Evolutionary conservation across 1,140 invertebrate species (phyloP).

Genomic region (Drosophila punjabiensis): DNA sequence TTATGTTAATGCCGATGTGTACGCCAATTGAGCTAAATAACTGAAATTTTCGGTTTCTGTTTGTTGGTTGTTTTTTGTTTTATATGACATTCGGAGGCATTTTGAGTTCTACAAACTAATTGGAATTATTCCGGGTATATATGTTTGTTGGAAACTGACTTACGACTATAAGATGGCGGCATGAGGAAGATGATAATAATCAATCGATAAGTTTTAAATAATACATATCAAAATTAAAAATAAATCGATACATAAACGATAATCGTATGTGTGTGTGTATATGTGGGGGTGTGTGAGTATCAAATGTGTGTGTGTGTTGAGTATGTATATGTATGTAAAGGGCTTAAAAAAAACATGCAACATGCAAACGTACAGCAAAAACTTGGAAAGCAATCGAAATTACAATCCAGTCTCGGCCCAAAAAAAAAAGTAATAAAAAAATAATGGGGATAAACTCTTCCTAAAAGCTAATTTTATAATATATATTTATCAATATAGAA

Average conservation of each 20-base stretch:
- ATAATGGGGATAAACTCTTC: conserved; percentile 34
- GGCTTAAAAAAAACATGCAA: conserved; percentile 72
- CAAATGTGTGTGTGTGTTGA: conserved; percentile 35
- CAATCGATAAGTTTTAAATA: conserved; percentile 41
- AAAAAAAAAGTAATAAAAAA: background rate
- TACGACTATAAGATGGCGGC: conserved; percentile 43
- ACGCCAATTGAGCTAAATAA: conserved; percentile 57
- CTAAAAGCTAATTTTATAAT: conserved; percentile 55
- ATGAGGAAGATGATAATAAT: conserved; percentile 34
- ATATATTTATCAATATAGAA: conserved; percentile 55
- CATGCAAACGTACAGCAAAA: conserved; percentile 61
- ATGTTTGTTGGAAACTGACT: conserved; percentile 33
- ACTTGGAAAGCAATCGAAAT: conserved; percentile 53
- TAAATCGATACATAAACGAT: conserved; percentile 50
- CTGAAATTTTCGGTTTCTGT: conserved; percentile 29
- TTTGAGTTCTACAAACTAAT: conserved; percentile 56
- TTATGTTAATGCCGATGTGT: conserved; percentile 24
- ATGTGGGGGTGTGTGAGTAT: conserved; percentile 26
- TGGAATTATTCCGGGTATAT: conserved; percentile 2
- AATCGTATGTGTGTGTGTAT: conserved; percentile 29
- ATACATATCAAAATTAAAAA: conserved; percentile 35
- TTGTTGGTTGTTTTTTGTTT: conserved; percentile 10
- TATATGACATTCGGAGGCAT: conserved; percentile 63
- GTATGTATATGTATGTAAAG: conserved; percentile 50
- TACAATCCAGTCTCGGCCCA: conserved; percentile 33